A percentile compares a stretch with the other conserved stretches of the same genome.
Evolutionary conservation across 1,140 invertebrate species (phyloP).

Genomic region (Thalassaphorura encarpata): DNA sequence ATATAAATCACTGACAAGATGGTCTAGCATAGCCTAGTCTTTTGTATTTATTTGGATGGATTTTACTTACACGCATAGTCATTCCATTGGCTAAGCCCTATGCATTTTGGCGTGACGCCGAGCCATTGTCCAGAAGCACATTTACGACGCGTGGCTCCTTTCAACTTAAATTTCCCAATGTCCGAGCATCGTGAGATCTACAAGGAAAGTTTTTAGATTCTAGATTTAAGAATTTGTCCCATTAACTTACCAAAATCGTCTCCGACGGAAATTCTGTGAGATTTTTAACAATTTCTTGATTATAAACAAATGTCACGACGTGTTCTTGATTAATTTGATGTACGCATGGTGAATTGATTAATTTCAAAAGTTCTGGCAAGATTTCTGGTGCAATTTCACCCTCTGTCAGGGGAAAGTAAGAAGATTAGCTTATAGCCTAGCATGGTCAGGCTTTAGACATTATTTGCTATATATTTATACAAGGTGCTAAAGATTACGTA

Average conservation of each 20-base stretch:
- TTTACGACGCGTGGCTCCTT: conserved; percentile 48
- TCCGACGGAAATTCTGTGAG: conserved; percentile 63
- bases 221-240: too few relatives aligned
- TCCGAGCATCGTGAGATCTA: conserved; percentile 55
- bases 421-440: background rate
- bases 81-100: conserved; percentile 70
- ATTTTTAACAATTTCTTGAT: conserved; percentile 61
- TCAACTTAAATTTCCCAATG: conserved; percentile 59
- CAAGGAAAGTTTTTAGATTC: conserved; percentile 1
- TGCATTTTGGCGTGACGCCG: conserved; percentile 61
- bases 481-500: background rate
- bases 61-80: conserved; percentile 64
- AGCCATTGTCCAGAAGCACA: conserved; percentile 69
- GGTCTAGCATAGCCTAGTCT: too few relatives aligned
- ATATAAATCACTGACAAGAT: too few relatives aligned
- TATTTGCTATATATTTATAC: background rate
- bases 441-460: background rate
- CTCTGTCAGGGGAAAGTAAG: background rate
- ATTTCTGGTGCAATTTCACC: conserved; percentile 14
- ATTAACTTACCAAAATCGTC: conserved; percentile 54
- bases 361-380: conserved; percentile 15
- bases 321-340: conserved; percentile 65
- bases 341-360: conserved; percentile 59
- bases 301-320: conserved; percentile 66
- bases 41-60: too few relatives aligned